phyloP scores from a whole-genome alignment of 1,140 invertebrate species.

The Mylabris phalerata region DNA sequence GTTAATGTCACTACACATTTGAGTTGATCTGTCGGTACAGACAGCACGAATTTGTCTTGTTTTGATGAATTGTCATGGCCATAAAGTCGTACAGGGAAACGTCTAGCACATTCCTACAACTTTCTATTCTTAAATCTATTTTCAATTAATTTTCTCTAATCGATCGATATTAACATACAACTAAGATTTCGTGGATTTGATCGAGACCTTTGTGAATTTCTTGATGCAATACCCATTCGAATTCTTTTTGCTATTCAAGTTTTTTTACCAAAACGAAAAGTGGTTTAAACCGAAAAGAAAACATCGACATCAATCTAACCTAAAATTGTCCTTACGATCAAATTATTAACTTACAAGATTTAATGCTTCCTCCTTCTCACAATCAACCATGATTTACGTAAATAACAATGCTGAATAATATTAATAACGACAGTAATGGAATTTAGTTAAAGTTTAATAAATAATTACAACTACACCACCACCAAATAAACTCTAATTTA shows the following conservation, averaged over 20 bases:
- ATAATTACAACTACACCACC: too few species aligned
- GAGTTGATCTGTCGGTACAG: constrained; percentile 77
- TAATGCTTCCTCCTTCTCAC: constrained; percentile 75
- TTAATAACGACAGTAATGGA: too few species aligned
- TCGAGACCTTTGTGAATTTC: constrained; percentile 81
- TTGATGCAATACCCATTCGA: constrained; percentile 85
- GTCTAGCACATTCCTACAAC: constrained; percentile 71
- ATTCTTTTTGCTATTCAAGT: constrained; percentile 74
- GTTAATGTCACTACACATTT: constrained; percentile 84
- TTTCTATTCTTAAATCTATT: constrained; percentile 2
- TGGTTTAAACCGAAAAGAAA: too few species aligned
- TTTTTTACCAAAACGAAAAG: constrained; percentile 4
- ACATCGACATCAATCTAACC: background rate
- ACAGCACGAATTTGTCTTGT: constrained; percentile 83
- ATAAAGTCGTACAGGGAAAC: constrained; percentile 75
- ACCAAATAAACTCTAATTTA: too few species aligned
- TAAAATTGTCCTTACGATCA: constrained; percentile 32
- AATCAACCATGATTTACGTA: constrained; percentile 63
- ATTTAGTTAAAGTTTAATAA: too few species aligned
- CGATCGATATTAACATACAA: constrained; percentile 51
- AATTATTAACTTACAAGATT: constrained; percentile 63
- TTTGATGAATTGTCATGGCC: constrained; percentile 75
- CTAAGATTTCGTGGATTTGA: constrained; percentile 74
- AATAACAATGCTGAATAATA: background rate
- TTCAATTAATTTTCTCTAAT: background rate